These are phyloP conservation scores for Trichogramma evanescens DNA, from an alignment of 2,888 invertebrate genomes.

Conservation along the genomic window DNA sequence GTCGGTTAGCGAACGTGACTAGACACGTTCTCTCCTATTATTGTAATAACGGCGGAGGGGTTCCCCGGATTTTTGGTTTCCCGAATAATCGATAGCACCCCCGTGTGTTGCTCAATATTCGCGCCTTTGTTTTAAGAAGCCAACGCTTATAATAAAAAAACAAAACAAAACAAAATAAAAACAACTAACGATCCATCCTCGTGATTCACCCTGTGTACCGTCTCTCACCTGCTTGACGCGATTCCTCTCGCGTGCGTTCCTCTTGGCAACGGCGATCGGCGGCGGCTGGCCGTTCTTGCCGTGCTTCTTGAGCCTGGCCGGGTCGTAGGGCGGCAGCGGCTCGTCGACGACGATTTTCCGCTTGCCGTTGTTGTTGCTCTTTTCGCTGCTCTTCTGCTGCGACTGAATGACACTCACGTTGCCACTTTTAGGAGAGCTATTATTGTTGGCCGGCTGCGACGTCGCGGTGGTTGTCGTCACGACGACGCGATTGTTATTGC, in stretches of 20 bases:
- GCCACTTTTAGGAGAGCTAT: constrained; percentile 29
- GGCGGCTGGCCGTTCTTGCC: constrained; percentile 55
- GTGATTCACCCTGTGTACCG: constrained; percentile 45
- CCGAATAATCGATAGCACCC: too few species aligned
- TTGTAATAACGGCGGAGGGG: too few species aligned
- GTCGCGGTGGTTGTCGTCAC: not conserved
- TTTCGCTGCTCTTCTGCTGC: not conserved
- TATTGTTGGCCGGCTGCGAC: constrained; percentile 2
- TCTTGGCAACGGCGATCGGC: constrained; percentile 74
- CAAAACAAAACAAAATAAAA: not conserved
- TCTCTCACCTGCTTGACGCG: constrained; percentile 88
- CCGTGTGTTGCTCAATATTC: too few species aligned
- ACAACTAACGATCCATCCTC: too few species aligned
- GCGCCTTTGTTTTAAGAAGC: too few species aligned
- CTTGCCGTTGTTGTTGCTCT: not conserved
- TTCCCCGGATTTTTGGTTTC: too few species aligned
- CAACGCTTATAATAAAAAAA: not conserved
- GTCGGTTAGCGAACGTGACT: too few species aligned
- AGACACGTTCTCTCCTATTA: too few species aligned
- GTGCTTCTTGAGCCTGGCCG: constrained; percentile 47
- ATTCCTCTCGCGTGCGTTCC: constrained; percentile 89
- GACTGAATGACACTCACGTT: constrained; percentile 20
- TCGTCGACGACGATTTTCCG: constrained; percentile 6
- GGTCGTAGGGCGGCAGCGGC: constrained; percentile 47
- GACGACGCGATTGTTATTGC: constrained; percentile 33